Evolutionary conservation across 1,140 invertebrate genomes (phyloP), one percentile per base, ranked within the genome.

Genomic region (Tenebrio molitor): DNA sequence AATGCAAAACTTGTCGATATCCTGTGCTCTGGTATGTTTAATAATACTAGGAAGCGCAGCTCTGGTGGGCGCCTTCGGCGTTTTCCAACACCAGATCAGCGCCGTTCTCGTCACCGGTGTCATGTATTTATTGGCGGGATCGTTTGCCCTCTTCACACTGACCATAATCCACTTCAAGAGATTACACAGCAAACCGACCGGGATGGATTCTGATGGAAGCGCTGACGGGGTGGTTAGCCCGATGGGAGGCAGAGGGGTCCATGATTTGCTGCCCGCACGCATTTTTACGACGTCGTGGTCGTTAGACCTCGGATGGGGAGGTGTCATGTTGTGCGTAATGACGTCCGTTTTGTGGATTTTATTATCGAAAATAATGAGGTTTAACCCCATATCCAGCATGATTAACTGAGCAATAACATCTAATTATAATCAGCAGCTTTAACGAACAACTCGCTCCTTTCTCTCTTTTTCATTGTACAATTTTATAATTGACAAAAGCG

Each of bases 1-100:
- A 80, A 97, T 97, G 94, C 94, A 96, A 83, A 97, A 97, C 83
- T 84, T 96, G 72, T 95, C 94, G 53, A 96, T 96, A 82, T 96
- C 94, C 6, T 97, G 95, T 83, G 93, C 94, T 14, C 85, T 96
- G 72, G 95, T 97, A 0, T 95, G 94, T 78, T 87, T 96, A 17
- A 96, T 97, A 75, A 90, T 96, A 10, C 80, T 97, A 64, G 92
- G 91, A 14, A 91, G 90, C 73, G 92, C 94, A 1, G 92, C 93
- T 1, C 83, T 95, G 4, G 91, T 96, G 0, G 94, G 94, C 62
- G 88, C 91, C 46, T 95, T 96, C 80, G 94, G 94, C 5, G 88
- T 96, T 2, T 90, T 93, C 77, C 90, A 93, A 81, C 91, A 93
- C 78, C 94, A 96, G 85, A 94, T 95, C 66, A 94, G 93, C 75